Evolutionary conservation across 2,888 invertebrate genomes (phyloP).

Genomic region (Drosophila monieri): DNA sequence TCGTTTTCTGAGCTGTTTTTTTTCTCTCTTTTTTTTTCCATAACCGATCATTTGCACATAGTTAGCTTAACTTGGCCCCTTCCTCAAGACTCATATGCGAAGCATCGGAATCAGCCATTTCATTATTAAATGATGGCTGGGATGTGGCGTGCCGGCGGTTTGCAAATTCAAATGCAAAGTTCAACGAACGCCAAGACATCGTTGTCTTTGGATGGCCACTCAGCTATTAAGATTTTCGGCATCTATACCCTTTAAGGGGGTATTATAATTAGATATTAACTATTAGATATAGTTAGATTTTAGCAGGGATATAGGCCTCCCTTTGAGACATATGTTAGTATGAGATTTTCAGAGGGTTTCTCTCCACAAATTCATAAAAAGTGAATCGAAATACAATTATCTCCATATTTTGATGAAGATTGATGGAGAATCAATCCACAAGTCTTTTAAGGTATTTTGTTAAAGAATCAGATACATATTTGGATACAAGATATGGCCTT

Average conservation of each 20-base stretch:
- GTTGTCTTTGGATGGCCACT: slow-evolving; percentile 2
- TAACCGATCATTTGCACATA: slow-evolving; percentile 37
- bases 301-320: background rate
- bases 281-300: too few relatives aligned
- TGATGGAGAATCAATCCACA: too few relatives aligned
- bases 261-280: too few relatives aligned
- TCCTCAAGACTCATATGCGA: slow-evolving; percentile 4
- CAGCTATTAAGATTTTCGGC: background rate
- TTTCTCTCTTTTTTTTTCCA: slow-evolving; percentile 15
- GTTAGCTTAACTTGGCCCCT: slow-evolving; percentile 25
- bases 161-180: slow-evolving; percentile 30
- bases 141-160: slow-evolving; percentile 30
- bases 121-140: slow-evolving; percentile 20
- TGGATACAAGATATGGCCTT: too few relatives aligned
- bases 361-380: too few relatives aligned
- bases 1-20: background rate
- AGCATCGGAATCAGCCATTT: slow-evolving; percentile 21
- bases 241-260: background rate
- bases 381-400: too few relatives aligned
- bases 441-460: too few relatives aligned
- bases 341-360: background rate
- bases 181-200: slow-evolving; percentile 53
- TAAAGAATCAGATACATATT: too few relatives aligned
- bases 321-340: background rate
- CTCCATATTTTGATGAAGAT: too few relatives aligned